Conservation (phyloP, 2,113 vertebrate species). For the pig (Sus scrofa) region T2T-Sscrofa CM000826.6:140822001-140822500, state of each 20-base stretch:
- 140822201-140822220: conserved; percentile 98
- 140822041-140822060: conserved; percentile 99
- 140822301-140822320: conserved; percentile 99
- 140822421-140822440: conserved; percentile 91
- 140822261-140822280: conserved; percentile 96
- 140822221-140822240: conserved; percentile 96
- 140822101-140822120: conserved; percentile 99
- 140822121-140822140: conserved; percentile 99
- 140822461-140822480: conserved; percentile 71
- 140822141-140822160: conserved; percentile 98
- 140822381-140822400: conserved; percentile 99
- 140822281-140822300: conserved; percentile 99
- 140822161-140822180: conserved; percentile 99
- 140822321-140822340: conserved; percentile 99
- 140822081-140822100: conserved; percentile 99
- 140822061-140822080: conserved; percentile 99
- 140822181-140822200: conserved; percentile 99
- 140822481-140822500: conserved; percentile 88
- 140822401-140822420: conserved; percentile 99
- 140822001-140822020: conserved; percentile 91
- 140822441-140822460: conserved; percentile 87
- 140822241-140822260: conserved; percentile 99
- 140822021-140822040: conserved; percentile 90
- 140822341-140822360: conserved; percentile 99
- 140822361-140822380: conserved; percentile 99